These are phyloP conservation scores for Drosophila tsacasi DNA, from an alignment of 1,140 invertebrate species.

Conservation along the genomic window DNA sequence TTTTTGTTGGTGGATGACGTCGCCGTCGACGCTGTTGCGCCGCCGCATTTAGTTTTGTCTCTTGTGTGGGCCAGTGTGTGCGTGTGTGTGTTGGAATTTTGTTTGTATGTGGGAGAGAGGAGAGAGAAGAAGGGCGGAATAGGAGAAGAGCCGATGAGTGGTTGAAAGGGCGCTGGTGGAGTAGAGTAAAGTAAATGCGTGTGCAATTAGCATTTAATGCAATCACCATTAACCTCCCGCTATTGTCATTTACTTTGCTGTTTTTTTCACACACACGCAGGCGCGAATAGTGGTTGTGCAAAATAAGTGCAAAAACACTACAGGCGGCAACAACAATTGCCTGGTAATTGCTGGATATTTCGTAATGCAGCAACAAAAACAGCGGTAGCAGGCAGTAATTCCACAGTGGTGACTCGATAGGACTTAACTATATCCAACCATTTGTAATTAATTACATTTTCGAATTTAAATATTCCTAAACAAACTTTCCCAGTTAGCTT, in stretches of 20 bases:
- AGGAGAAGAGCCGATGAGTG: conserved; percentile 20
- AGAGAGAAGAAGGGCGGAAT: conserved; percentile 51
- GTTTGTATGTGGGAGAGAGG: conserved; percentile 22
- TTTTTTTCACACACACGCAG: conserved; percentile 14
- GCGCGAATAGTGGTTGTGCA: conserved; percentile 21
- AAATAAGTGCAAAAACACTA: conserved; percentile 44
- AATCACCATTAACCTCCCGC: conserved; percentile 59
- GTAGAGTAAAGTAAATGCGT: conserved; percentile 57
- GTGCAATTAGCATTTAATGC: conserved; percentile 77
- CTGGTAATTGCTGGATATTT: conserved; percentile 73
- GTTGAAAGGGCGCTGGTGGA: neutral
- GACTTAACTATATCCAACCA: too few species aligned
- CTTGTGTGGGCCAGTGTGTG: conserved; percentile 20
- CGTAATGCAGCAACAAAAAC: conserved; percentile 62
- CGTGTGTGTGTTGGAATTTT: conserved; percentile 18
- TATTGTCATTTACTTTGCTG: conserved; percentile 36
- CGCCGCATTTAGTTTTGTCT: conserved; percentile 46
- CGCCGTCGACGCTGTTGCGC: conserved; percentile 52
- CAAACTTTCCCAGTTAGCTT: neutral
- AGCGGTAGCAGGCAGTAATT: conserved; percentile 35
- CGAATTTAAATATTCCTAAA: neutral
- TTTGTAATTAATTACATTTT: neutral
- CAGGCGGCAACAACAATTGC: conserved; percentile 55
- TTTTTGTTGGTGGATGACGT: conserved; percentile 56
- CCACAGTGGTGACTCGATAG: conserved; percentile 24